Evolutionary conservation across 37 sponge, comb jelly and placozoan genomes (phyloP).

Genomic region (Aphrocallistes beatrix): DNA sequence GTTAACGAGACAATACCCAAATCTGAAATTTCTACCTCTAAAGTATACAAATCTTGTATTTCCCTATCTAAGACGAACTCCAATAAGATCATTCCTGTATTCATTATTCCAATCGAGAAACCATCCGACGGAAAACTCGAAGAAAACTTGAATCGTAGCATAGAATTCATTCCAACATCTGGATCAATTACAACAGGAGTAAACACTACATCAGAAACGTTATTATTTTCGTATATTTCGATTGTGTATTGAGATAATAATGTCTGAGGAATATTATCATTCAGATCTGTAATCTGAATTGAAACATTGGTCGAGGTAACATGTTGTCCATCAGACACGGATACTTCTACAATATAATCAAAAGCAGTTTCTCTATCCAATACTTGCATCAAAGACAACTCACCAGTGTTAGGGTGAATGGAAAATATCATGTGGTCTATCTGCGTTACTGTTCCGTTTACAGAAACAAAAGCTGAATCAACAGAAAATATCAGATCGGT

Average conservation of each 20-base stretch:
- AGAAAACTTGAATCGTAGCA: not conserved
- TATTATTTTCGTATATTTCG: not conserved
- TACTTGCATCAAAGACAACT: not conserved
- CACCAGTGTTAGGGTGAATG: not conserved
- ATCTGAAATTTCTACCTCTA: not conserved
- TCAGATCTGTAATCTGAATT: not conserved
- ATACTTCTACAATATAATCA: not conserved
- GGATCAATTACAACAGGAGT: not conserved
- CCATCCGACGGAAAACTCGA: not conserved
- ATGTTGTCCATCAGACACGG: not conserved
- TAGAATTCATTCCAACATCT: not conserved
- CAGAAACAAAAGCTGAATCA: not conserved
- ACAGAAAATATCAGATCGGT: not conserved
- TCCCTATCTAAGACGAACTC: not conserved
- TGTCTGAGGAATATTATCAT: not conserved
- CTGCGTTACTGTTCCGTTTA: not conserved
- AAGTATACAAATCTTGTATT: not conserved
- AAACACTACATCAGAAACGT: not conserved
- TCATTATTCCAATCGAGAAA: not conserved
- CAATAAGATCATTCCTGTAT: not conserved
- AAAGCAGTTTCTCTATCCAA: not conserved
- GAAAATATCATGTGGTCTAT: not conserved
- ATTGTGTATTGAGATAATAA: not conserved
- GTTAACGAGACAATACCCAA: not conserved
- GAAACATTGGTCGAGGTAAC: not conserved